A percentile compares a stretch with the other conserved stretches of the same genome.
These are phyloP conservation scores for Drosophila mayaguana DNA, from an alignment of 2,888 invertebrate genomes.

Conservation along the genomic window DNA sequence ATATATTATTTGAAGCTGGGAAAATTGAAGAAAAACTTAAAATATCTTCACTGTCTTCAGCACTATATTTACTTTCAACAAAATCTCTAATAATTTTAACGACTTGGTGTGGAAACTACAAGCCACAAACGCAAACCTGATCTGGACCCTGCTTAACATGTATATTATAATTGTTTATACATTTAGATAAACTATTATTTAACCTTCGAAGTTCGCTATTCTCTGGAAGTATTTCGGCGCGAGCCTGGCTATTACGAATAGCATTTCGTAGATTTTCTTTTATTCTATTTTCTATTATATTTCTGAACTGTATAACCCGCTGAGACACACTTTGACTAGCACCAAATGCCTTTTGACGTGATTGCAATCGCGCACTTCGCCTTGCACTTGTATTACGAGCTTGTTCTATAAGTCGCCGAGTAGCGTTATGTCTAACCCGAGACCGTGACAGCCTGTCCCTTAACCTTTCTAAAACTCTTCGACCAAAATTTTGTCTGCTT, in stretches of 20 bases:
- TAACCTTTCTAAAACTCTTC: too few species aligned
- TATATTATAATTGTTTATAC: neutral
- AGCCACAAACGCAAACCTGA: neutral
- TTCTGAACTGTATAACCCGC: too few species aligned
- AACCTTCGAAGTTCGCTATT: neutral
- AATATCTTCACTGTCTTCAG: neutral
- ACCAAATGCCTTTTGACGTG: too few species aligned
- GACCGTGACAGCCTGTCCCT: too few species aligned
- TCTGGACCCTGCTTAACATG: neutral
- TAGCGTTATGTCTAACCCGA: too few species aligned
- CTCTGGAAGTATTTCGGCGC: neutral
- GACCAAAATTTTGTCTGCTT: too few species aligned
- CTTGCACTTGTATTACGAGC: too few species aligned
- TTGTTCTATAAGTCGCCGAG: too few species aligned
- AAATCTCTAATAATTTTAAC: neutral
- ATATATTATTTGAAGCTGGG: neutral
- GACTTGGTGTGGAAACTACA: neutral
- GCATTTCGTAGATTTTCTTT: neutral
- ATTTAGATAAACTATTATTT: neutral
- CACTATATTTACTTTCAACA: neutral
- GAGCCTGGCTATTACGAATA: neutral
- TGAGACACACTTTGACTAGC: too few species aligned
- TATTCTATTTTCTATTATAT: neutral
- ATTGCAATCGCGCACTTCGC: too few species aligned
- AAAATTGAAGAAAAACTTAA: neutral